These are phyloP conservation scores for Coronaproctus castanopsis DNA, from an alignment of 2,888 invertebrate genomes.

Conservation along the genomic window DNA sequence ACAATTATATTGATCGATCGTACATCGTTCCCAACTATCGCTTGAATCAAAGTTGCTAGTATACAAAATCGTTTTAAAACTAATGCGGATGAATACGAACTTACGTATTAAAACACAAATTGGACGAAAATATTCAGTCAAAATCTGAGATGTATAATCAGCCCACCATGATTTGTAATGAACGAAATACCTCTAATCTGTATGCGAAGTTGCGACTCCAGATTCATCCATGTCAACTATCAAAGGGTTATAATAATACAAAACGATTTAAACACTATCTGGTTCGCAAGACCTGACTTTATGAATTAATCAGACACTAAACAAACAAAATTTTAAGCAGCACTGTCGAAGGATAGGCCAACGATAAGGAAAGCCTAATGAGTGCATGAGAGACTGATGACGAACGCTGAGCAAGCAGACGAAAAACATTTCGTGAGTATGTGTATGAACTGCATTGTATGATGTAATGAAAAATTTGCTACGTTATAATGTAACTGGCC, in stretches of 20 bases:
- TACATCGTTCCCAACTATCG: neutral
- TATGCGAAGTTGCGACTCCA: neutral
- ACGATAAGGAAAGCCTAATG: too few species aligned
- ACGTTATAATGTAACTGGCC: too few species aligned
- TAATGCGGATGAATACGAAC: neutral
- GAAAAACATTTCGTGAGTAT: too few species aligned
- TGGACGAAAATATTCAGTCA: neutral
- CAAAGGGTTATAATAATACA: neutral
- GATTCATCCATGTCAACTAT: neutral
- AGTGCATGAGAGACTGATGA: too few species aligned
- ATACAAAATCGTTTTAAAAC: neutral
- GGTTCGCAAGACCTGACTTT: neutral
- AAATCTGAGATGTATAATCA: neutral
- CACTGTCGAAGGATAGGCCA: neutral
- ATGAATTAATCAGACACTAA: neutral
- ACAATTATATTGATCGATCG: neutral
- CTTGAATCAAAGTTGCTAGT: neutral
- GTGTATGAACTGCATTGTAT: too few species aligned
- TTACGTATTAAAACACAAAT: neutral
- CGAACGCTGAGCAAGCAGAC: too few species aligned
- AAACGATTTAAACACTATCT: neutral
- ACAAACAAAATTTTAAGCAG: neutral
- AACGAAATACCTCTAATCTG: neutral
- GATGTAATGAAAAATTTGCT: too few species aligned
- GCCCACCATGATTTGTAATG: neutral